A percentile compares a stretch with the other conserved stretches of the same genome.
Evolutionary conservation across 2,113 vertebrate species (phyloP).

Genomic region (Peromyscus maniculatus): DNA sequence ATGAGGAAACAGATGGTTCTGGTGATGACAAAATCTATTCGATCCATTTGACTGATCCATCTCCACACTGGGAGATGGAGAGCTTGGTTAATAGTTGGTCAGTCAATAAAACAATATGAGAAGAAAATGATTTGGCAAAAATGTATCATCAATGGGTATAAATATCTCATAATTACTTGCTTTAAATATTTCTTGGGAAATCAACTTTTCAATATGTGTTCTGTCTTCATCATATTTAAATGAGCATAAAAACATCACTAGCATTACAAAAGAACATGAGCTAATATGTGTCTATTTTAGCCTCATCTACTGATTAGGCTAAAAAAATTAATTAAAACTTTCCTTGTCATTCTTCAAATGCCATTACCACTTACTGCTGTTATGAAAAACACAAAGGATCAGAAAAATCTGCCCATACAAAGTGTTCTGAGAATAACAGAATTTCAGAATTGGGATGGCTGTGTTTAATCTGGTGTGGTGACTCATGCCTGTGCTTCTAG

Average conservation of each 20-base stretch:
- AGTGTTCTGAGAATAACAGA: constrained; percentile 53
- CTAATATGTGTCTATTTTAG: constrained; percentile 43
- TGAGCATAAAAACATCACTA: not conserved
- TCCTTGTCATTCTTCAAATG: constrained; percentile 2
- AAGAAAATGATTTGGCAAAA: constrained; percentile 55
- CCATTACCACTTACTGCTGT: constrained; percentile 42
- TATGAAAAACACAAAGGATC: constrained; percentile 21
- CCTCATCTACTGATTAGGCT: not conserved
- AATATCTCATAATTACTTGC: constrained; percentile 13
- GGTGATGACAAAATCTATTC: constrained; percentile 72
- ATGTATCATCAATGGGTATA: constrained; percentile 13
- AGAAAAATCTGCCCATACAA: not conserved
- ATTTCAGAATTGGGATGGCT: not conserved
- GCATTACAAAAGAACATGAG: not conserved
- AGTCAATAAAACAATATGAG: constrained; percentile 57
- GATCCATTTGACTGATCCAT: constrained; percentile 68
- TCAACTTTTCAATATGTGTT: constrained; percentile 19
- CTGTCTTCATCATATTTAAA: not conserved
- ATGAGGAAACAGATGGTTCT: constrained; percentile 72
- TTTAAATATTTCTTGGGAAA: constrained; percentile 47
- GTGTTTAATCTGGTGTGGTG: not conserved
- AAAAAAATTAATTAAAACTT: constrained; percentile 14
- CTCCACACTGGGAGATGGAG: constrained; percentile 37
- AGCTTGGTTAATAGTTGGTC: constrained; percentile 71
- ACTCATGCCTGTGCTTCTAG: not conserved